A percentile compares a stretch with the other conserved stretches of the same genome.
Evolutionary conservation across 2,888 invertebrate genomes (phyloP).

Genomic region (Agrochola lychnidis): DNA sequence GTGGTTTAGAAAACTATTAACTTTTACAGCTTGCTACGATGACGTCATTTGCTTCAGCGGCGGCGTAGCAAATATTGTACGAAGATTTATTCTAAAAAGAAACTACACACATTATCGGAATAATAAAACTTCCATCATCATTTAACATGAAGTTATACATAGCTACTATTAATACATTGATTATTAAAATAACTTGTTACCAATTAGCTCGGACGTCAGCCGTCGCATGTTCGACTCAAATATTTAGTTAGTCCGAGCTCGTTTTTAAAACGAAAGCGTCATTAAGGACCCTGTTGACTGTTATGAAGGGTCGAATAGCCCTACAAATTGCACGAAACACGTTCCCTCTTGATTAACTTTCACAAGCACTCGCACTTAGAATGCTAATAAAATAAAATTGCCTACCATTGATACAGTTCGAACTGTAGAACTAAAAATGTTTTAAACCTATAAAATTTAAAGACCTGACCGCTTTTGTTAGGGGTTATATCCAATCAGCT

Average conservation of each 20-base stretch:
- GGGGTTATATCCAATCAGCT: constrained; percentile 66
- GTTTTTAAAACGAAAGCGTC: constrained; percentile 79
- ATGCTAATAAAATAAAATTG: constrained; percentile 83
- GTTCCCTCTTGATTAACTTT: constrained; percentile 85
- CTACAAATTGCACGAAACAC: constrained; percentile 84
- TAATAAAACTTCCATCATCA: constrained; percentile 2
- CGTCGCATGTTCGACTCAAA: constrained; percentile 55
- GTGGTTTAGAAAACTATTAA: background rate
- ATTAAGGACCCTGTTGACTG: constrained; percentile 79
- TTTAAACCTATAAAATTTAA: constrained; percentile 44
- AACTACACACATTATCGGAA: background rate
- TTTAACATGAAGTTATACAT: background rate
- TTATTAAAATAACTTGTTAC: constrained; percentile 38
- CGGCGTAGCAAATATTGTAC: background rate
- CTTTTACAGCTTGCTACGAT: background rate
- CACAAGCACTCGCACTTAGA: constrained; percentile 74
- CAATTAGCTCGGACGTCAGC: constrained; percentile 51
- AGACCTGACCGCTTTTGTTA: constrained; percentile 35
- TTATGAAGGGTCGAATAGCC: constrained; percentile 84
- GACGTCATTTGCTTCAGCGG: background rate
- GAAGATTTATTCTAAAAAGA: background rate
- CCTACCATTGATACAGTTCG: constrained; percentile 73
- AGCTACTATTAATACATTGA: constrained; percentile 14
- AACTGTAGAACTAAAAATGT: constrained; percentile 46
- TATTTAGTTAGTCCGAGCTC: constrained; percentile 63